A percentile compares a stretch with the other conserved stretches of the same genome.
Evolutionary conservation across 2,113 vertebrate species (phyloP).

Genomic region (Sigmodon hispidus): DNA sequence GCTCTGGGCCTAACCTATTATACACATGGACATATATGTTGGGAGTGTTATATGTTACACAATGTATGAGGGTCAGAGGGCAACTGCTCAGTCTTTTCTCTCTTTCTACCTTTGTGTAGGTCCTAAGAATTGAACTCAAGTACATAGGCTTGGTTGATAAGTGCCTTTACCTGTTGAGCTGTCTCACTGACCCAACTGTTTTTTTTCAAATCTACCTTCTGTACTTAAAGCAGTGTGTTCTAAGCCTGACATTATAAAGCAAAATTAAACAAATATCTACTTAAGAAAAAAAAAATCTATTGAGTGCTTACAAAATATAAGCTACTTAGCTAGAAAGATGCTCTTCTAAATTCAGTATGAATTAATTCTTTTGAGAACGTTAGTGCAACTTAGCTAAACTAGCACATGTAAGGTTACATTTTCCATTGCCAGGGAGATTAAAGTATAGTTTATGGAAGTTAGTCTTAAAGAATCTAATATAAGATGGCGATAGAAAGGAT

Average conservation of each 20-base stretch:
- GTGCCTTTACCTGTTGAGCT: background rate
- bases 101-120: background rate
- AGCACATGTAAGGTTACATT: slow-evolving; percentile 17
- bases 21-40: background rate
- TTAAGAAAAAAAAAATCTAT: slow-evolving; percentile 4
- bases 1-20: no score
- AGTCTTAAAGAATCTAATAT: slow-evolving; percentile 5
- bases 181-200: background rate
- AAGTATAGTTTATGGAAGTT: background rate
- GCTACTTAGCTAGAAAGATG: background rate
- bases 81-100: background rate
- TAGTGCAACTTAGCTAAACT: slow-evolving; percentile 23
- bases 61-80: background rate
- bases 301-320: slow-evolving; percentile 38
- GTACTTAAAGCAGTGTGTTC: slow-evolving; percentile 42
- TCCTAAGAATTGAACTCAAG: background rate
- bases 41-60: background rate
- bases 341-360: slow-evolving; percentile 30
- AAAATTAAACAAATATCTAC: slow-evolving; percentile 35
- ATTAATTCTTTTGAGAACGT: slow-evolving; percentile 27
- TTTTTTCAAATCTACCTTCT: background rate
- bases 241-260: slow-evolving; percentile 22
- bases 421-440: slow-evolving; percentile 23
- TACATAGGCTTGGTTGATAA: background rate
- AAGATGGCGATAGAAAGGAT: slow-evolving; percentile 34